A percentile compares a stretch with the other conserved stretches of the same genome.
These are phyloP conservation scores for Macrosiphum euphorbiae DNA, from an alignment of 2,888 invertebrate genomes.

Conservation along the genomic window DNA sequence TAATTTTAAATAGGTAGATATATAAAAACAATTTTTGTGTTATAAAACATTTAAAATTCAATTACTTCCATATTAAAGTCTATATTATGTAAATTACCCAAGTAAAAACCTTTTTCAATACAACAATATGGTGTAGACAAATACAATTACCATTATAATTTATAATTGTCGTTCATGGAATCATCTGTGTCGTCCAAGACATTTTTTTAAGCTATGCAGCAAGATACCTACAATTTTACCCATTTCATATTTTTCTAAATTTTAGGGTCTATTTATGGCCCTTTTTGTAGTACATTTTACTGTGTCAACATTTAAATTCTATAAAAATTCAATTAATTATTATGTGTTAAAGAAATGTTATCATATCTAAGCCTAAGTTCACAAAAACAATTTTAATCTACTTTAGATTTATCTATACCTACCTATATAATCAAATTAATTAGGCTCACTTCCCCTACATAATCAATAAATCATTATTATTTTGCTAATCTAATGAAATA, in stretches of 20 bases:
- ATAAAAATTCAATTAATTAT: too few relatives aligned
- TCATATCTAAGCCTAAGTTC: too few relatives aligned
- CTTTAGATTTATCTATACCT: too few relatives aligned
- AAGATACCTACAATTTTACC: too few relatives aligned
- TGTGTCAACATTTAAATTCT: too few relatives aligned
- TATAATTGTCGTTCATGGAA: background rate
- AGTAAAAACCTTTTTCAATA: background rate
- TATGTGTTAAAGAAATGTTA: too few relatives aligned
- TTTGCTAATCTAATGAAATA: background rate
- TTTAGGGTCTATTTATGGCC: too few relatives aligned
- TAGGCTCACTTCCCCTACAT: too few relatives aligned
- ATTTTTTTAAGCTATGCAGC: background rate
- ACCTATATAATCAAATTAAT: too few relatives aligned
- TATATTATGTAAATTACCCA: background rate
- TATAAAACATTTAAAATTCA: background rate
- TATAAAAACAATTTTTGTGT: background rate
- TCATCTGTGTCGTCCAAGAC: background rate
- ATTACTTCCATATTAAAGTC: background rate
- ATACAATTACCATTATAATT: background rate
- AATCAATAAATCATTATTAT: background rate
- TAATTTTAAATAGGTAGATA: background rate
- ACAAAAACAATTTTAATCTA: too few relatives aligned
- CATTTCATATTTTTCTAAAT: too few relatives aligned
- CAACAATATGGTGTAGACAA: background rate
- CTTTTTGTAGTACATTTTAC: too few relatives aligned